These are phyloP conservation scores for Conus ventricosus DNA, from an alignment of 1,140 invertebrate species.

Conservation along the genomic window DNA sequence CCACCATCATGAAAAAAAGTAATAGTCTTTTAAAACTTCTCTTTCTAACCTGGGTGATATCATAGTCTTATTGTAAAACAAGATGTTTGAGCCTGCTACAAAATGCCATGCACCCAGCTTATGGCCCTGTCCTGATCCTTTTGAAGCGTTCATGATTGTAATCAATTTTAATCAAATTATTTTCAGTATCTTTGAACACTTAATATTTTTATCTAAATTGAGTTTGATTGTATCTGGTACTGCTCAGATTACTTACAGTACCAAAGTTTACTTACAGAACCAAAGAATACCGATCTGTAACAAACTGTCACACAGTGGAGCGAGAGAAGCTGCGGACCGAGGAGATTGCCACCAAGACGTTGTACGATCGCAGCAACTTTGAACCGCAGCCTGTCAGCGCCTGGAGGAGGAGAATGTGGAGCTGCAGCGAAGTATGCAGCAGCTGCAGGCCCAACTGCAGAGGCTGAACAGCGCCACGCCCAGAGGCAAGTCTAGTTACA, in stretches of 20 bases:
- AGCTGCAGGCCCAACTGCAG: constrained; percentile 78
- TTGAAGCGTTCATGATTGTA: too few relatives aligned
- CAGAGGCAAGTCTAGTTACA: constrained; percentile 62
- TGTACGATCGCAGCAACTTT: constrained; percentile 67
- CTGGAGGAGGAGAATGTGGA: constrained; percentile 91
- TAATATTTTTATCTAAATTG: not conserved
- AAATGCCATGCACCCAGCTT: too few relatives aligned
- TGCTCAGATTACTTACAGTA: not conserved
- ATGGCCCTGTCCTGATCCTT: too few relatives aligned
- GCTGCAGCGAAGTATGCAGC: constrained; percentile 85
- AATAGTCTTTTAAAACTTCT: too few relatives aligned
- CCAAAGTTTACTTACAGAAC: not conserved
- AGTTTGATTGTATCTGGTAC: not conserved
- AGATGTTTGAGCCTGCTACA: too few relatives aligned
- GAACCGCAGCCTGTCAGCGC: constrained; percentile 69
- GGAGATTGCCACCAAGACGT: constrained; percentile 69
- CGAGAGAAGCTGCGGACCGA: constrained; percentile 76
- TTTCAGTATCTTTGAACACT: too few relatives aligned
- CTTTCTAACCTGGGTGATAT: too few relatives aligned
- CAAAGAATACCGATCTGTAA: not conserved
- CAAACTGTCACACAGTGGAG: constrained; percentile 71
- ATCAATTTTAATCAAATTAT: too few relatives aligned
- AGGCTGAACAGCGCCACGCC: constrained; percentile 74
- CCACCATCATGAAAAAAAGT: too few relatives aligned
- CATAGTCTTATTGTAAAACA: too few relatives aligned